Conservation (phyloP, 2,797 vertebrate species). For the Nannoperca australis region DNA sequence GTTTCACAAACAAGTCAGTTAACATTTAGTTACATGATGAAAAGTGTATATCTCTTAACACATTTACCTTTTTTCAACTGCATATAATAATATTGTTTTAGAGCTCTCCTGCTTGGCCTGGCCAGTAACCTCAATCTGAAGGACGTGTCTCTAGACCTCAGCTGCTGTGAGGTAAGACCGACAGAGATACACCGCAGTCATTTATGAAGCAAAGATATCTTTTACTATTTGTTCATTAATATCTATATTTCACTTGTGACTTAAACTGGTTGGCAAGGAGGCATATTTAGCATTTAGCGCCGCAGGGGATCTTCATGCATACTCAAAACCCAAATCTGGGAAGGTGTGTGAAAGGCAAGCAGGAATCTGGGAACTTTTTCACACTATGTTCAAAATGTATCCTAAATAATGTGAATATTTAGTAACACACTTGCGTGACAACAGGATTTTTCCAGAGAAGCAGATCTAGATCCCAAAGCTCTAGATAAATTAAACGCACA, state of each 20-base stretch:
- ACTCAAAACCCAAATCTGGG: not conserved
- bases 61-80: not conserved
- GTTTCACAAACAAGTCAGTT: not conserved
- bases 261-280: not conserved
- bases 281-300: no score
- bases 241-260: not conserved
- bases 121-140: conserved; percentile 94
- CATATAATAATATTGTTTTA: conserved; percentile 61
- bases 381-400: not conserved
- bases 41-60: not conserved
- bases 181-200: not conserved
- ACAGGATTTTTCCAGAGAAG: no score
- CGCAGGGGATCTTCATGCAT: not conserved
- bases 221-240: not conserved
- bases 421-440: not conserved
- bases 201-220: not conserved
- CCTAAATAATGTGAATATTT: not conserved
- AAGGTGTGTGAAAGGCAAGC: not conserved
- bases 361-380: not conserved
- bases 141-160: conserved; percentile 95
- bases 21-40: not conserved
- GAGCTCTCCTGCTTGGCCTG: conserved; percentile 94
- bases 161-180: conserved; percentile 94
- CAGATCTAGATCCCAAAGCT: not conserved
- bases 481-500: not conserved